Evolutionary conservation across 1,140 invertebrate species (phyloP), one percentile per base, ranked within the genome.

Genomic region (Bombus picipes): DNA sequence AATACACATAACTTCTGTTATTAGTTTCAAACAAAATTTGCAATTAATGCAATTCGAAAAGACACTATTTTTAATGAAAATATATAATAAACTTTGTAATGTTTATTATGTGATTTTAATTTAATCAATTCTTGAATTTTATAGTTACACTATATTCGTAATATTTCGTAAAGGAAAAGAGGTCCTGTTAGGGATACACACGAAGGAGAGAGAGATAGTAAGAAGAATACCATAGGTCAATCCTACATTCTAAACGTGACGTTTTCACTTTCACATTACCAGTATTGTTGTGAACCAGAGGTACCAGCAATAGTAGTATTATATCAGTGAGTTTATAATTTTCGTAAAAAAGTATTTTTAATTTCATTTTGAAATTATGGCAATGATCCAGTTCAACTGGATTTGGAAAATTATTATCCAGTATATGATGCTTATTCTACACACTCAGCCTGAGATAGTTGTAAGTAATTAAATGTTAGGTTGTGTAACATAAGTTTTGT

Each of bases 381-480:
- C 0, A 22, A 78, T 83, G 74, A 32, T 6, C 5, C 32, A 8
- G 25, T 70, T n/a, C 25, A 34, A 57, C 9, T 41, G 34, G 37
- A 34, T 57, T 57, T 66, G 66, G 1, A 22, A 57, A 68, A 43
- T 70, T 32, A 37, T 22, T 66, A 32, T 66, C 1, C 39, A 25
- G 12, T 62, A 28, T 43, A 15, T 6, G 12, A 22, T 66, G 39
- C 10, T 75, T 53, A 34, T 41, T n/a, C 12, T 34, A 4, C 5
- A 25, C 22, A 57, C 28, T 37, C 62, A 39, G 2, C 70, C 28
- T 25, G 62, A 83, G n/a, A 70, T 66, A 18, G 34, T 47, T 57
- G 74, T 83, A 43, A 83, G 81, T 83, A 83, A 18, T 62, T 34
- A 12, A 59, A 47, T n/a, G 6, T 10, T 66, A 34, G n/a, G 34